Evolutionary conservation across 2,888 invertebrate species (phyloP), one percentile per base, ranked within the genome.

Genomic region (Platycheirus rosarum): DNA sequence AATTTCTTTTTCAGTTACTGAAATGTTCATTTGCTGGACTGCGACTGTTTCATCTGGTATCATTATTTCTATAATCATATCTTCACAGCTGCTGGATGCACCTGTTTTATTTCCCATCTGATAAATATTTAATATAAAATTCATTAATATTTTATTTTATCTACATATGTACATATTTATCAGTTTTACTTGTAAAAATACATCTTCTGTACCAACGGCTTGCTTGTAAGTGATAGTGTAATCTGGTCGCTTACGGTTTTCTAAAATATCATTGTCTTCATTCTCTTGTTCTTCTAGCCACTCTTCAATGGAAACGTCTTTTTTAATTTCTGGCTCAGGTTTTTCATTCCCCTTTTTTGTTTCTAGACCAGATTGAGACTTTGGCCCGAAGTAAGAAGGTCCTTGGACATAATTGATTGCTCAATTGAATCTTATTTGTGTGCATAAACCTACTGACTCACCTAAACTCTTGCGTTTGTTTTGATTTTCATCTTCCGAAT

Each of bases 141-240:
- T n/a, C n/a, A n/a, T n/a, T n/a, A n/a, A n/a, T n/a, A n/a, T n/a
- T n/a, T n/a, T n/a, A n/a, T n/a, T n/a, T n/a, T n/a, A n/a, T n/a
- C n/a, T n/a, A n/a, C n/a, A n/a, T n/a, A n/a, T n/a, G n/a, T n/a
- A n/a, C n/a, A 32, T n/a, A 18, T 2, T 5, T 2, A 11, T 26
- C 18, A 4, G 14, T 13, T 35, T 9, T 88, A 95, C 96, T 91
- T 96, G 95, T 60, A 98, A 91, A 90, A 93, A 98, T 7, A 97
- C 93, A 90, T 98, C 97, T 89, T 97, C 95, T 0, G 97, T 93
- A 7, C 95, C 93, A 0, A 98, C 95, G 35, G 95, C 92, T 90
- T 98, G 98, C 86, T 95, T 95, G 89, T 96, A 97, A 85, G 94
- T 93, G 89, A 97, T 94, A 37, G 94, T 94, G 91, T 96, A 97